Percentiles rank a stretch among this genome's conserved stretches.
Evolutionary conservation across 1,140 invertebrate genomes (phyloP).

Genomic region (Drosophila mojavensis): DNA sequence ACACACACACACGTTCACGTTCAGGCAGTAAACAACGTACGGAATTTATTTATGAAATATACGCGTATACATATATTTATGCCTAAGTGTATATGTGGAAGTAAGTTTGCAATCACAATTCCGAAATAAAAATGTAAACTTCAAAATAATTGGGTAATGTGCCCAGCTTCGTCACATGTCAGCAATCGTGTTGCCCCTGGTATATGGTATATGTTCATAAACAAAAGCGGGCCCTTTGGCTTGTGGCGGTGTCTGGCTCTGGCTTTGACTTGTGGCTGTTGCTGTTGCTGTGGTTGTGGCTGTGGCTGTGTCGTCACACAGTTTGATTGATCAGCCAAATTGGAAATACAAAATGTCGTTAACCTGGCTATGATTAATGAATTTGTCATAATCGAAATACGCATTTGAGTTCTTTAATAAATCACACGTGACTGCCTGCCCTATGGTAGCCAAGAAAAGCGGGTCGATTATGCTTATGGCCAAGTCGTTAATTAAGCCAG

Average conservation of each 20-base stretch:
- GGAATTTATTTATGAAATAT: conserved; percentile 61
- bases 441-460: conserved; percentile 45
- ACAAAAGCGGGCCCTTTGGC: no score
- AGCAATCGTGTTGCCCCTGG: conserved; percentile 10
- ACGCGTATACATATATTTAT: conserved; percentile 1
- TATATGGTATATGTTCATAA: no score
- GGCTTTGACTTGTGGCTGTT: no score
- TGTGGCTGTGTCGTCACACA: conserved; percentile 9
- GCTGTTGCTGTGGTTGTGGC: no score
- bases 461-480: conserved; percentile 46
- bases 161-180: conserved; percentile 35
- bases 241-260: no score
- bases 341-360: conserved; percentile 73
- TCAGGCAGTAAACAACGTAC: conserved; percentile 56
- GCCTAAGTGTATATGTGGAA: conserved; percentile 5
- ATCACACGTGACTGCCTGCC: conserved; percentile 21
- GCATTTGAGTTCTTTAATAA: conserved; percentile 42
- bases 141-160: conserved; percentile 26
- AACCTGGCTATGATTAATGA: conserved; percentile 76
- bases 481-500: conserved; percentile 62
- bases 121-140: conserved; percentile 23
- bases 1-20: conserved; percentile 26
- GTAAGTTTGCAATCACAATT: conserved; percentile 24
- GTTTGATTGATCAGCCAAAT: conserved; percentile 63
- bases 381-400: conserved; percentile 67